Conservation (phyloP, 2,888 invertebrate species). For the Lithosia quadra region DNA sequence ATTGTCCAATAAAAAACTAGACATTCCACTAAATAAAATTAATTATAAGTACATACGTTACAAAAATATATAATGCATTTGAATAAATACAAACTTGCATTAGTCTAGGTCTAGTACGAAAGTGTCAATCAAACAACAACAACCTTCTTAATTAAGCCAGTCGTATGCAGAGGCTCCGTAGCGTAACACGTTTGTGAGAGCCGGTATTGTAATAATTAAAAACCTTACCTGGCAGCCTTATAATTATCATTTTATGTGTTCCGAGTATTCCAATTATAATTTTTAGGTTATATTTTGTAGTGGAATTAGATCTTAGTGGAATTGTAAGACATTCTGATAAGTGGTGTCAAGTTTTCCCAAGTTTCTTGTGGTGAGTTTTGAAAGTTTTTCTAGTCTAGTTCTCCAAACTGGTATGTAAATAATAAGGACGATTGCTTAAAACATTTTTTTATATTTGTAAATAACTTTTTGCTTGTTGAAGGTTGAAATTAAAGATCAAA, state of each 20-base stretch:
- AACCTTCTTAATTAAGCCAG: conserved; percentile 36
- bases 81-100: conserved; percentile 5
- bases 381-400: not conserved
- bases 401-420: not conserved
- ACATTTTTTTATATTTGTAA: not conserved
- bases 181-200: conserved; percentile 34
- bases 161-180: conserved; percentile 39
- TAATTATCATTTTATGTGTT: conserved; percentile 1
- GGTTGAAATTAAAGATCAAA: not conserved
- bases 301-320: conserved; percentile 5
- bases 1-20: not conserved
- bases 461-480: not conserved
- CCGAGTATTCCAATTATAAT: not conserved
- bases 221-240: not conserved
- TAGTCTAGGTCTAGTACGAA: no score
- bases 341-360: conserved; percentile 6
- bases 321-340: not conserved
- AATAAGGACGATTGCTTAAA: not conserved
- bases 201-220: conserved; percentile 17
- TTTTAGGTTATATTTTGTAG: not conserved
- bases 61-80: not conserved
- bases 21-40: not conserved
- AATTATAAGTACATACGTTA: not conserved
- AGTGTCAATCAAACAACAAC: not conserved
- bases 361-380: conserved; percentile 11